These are phyloP conservation scores for Vulpes vulpes DNA, from an alignment of 2,113 vertebrate genomes.

Conservation along the genomic window DNA sequence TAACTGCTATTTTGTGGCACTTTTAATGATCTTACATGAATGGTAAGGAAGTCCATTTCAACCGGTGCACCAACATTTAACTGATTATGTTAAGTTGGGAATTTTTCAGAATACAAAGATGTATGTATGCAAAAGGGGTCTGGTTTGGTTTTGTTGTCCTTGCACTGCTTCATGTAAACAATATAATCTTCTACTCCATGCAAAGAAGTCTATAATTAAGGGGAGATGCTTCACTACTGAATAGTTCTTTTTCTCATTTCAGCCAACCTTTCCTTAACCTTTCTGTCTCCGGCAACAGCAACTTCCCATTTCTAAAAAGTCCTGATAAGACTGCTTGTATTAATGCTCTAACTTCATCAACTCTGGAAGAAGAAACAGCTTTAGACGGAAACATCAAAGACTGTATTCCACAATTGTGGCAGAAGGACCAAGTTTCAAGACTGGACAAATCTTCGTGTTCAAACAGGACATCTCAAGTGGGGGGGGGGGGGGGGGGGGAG, in stretches of 20 bases:
- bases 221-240: not conserved
- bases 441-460: not conserved
- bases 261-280: not conserved
- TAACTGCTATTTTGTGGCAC: not conserved
- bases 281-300: not conserved
- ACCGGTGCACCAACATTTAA: not conserved
- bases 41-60: not conserved
- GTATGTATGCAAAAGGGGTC: not conserved
- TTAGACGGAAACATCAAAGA: conserved; percentile 17
- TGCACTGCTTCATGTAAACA: not conserved
- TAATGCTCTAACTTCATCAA: not conserved
- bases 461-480: not conserved
- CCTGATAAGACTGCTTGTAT: not conserved
- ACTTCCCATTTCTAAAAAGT: not conserved
- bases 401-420: not conserved
- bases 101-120: conserved; percentile 10
- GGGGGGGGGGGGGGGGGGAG: rapidly evolving
- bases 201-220: not conserved
- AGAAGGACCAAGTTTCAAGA: not conserved
- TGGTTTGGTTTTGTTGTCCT: not conserved
- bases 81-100: not conserved
- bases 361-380: not conserved
- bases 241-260: not conserved
- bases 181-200: not conserved
- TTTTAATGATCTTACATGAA: not conserved